Evolutionary conservation across 2,113 vertebrate genomes (phyloP).

Genomic region (Cacatua alba): DNA sequence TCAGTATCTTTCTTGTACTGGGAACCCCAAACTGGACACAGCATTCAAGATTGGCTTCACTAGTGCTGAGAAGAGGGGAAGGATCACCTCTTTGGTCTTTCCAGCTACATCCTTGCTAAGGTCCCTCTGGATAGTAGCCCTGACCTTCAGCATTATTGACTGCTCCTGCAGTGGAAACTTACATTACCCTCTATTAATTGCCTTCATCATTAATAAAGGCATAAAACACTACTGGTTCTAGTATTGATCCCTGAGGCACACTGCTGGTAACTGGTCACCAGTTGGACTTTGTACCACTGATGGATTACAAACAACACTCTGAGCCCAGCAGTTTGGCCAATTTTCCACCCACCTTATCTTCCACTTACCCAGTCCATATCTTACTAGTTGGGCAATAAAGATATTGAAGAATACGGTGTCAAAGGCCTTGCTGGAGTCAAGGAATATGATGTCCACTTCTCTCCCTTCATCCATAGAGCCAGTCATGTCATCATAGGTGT

Average conservation of each 20-base stretch:
- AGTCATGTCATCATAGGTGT: accelerated
- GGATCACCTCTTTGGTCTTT: not conserved
- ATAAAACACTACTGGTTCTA: not conserved
- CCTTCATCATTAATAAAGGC: not conserved
- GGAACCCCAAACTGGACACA: not conserved
- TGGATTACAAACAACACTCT: not conserved
- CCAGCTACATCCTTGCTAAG: not conserved
- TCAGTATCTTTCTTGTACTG: not conserved
- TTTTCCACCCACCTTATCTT: not conserved
- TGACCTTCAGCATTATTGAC: accelerated
- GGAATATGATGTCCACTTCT: not conserved
- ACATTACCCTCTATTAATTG: not conserved
- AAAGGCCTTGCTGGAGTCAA: not conserved
- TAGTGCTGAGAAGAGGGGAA: not conserved
- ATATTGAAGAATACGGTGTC: not conserved
- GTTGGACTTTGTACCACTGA: not conserved
- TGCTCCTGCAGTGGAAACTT: not conserved
- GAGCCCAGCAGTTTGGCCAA: not conserved
- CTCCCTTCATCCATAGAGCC: not conserved
- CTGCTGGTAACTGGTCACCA: not conserved
- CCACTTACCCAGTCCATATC: not conserved
- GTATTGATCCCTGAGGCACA: not conserved
- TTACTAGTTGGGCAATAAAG: not conserved
- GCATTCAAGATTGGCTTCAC: not conserved
- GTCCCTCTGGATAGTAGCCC: not conserved